Base-by-base conservation (phyloP, 2,888 invertebrate species). In the Baccha elongata region DNA sequence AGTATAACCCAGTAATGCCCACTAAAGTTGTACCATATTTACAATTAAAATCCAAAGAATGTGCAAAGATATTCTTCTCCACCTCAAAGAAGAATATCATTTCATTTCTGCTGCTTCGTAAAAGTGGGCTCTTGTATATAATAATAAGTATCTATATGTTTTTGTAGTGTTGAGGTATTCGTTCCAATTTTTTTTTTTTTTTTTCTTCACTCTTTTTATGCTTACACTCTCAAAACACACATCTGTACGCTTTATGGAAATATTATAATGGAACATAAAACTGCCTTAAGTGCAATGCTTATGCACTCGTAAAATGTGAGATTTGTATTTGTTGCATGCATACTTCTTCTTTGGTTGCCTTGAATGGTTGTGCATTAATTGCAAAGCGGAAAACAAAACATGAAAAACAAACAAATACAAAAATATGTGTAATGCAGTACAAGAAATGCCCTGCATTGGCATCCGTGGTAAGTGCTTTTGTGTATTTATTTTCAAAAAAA, bases 21-120 rank as follows among this genome's bases (percentile, higher is more conserved):
- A 62, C 68, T 75, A 60, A 69, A 53, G 60, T n/a, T 37, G 52
- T 50, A 46, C 52, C 37, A 69, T 53, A 53, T 53, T 75, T 53
- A 75, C 68, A 75, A 75, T 75, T 69, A 44, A 68, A 62, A 75
- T 68, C 23, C 17, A 32, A 62, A 44, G 53, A 68, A 75, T 67
- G 67, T 19, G 46, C 53, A 10, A 3, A 17, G 2, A 8, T 23
- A 37, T 21, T 29, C 48, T 44, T 13, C 40, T 48, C 8, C 46
- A 65, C 50, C 26, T 74, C 23, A 42, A 29, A 52, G 42, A 40
- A 60, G 42, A 44, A 67, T 67, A 74, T 67, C 21, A 50, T 68
- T 52, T 60, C 4, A 50, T 13, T 7, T 26, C 15, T 50, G 42
- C 21, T 74, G 32, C 50, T 37, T 13, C 8, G 32, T 42, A 37